Evolutionary conservation across 2,797 vertebrate species (phyloP), one percentile per base, ranked within the genome.

Genomic region (Tangara arthus): DNA sequence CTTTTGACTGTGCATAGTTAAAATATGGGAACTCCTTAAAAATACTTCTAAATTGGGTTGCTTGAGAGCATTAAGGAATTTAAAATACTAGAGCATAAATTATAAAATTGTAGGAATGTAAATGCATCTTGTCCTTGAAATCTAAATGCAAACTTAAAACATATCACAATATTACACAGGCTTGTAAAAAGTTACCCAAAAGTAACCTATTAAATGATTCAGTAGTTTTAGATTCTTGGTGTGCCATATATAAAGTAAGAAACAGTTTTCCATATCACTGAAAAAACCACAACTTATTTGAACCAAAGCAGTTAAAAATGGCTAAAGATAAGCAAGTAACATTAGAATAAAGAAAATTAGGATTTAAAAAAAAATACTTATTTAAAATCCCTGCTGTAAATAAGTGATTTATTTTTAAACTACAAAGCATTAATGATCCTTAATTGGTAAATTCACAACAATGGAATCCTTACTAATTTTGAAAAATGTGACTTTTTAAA

Each of bases 1-100:
- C 99, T 98, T 98, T 99, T 77, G 99, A 99, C 82, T 99, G 99
- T 93, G 99, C 98, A 28, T 99, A 99, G 98, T 99, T 99, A 97
- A 99, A 99, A 97, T 99, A 99, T 4, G 99, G 99, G 91, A 99
- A 99, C 83, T 99, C 98, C 79, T 97, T 99, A 97, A 99, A 99
- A 97, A 99, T 97, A 37, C 97, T 98, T 98, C 99, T 98, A 97
- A 99, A 99, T 90, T 98, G 98, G 52, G 97, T 96, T 7, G 99
- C 99, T 99, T 96, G 93, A 94, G 35, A 93, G 70, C 68, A 95
- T 98, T 98, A 97, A 97, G 96, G 79, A 96, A 92, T 64, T 95
- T 39, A 86, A 97, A 96, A 96, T 28, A 90, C 82, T 10, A 77
- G 26, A 77, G n/a, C 61, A 34, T 82, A 94, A 71, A 90, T 61